These are phyloP conservation scores for Octodon degus DNA, from an alignment of 2,113 vertebrate species.

Conservation along the genomic window DNA sequence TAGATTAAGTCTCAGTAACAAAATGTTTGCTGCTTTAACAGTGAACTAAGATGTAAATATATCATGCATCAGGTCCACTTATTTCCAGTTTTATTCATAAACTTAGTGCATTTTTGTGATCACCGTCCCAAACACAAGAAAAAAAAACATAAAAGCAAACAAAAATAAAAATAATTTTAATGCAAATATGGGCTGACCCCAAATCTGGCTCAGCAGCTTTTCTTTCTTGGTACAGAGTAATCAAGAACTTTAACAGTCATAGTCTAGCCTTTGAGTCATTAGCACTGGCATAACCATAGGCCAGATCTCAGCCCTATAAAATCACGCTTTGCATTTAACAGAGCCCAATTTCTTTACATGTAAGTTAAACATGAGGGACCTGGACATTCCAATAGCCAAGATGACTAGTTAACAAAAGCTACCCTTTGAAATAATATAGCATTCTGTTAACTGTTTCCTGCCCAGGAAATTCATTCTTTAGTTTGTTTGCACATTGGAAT, in stretches of 20 bases:
- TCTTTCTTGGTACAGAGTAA: not conserved
- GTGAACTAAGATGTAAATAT: not conserved
- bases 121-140: not conserved
- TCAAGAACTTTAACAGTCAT: not conserved
- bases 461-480: not conserved
- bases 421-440: not conserved
- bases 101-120: not conserved
- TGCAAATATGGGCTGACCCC: rapidly evolving
- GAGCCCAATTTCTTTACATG: not conserved
- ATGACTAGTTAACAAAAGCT: not conserved
- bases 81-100: slow-evolving; percentile 13
- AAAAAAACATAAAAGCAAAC: not conserved
- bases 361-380: not conserved
- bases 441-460: not conserved
- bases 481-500: not conserved
- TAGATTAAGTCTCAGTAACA: not conserved
- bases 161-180: not conserved
- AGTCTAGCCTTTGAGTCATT: not conserved
- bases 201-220: not conserved
- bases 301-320: not conserved
- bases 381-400: not conserved
- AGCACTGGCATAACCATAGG: no score
- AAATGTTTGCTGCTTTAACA: not conserved
- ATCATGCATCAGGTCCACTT: not conserved
- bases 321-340: not conserved